Evolutionary conservation across 2,113 vertebrate genomes (phyloP).

Genomic region (Mastomys coucha): DNA sequence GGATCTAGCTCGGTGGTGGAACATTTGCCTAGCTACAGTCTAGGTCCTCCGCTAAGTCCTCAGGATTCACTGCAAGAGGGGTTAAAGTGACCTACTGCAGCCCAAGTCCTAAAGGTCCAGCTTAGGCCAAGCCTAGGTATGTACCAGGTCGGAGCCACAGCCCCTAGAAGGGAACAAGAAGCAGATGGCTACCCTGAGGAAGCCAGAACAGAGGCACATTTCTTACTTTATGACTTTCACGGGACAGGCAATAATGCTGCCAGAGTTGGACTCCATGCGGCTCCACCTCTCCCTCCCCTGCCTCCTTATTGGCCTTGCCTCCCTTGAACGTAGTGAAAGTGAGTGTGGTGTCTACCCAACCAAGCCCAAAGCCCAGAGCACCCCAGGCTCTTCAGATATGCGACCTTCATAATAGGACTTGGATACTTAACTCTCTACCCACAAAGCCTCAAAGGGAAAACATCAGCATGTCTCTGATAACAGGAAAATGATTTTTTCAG

Average conservation of each 20-base stretch:
- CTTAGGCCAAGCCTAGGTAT: background rate
- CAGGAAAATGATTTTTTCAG: conserved; percentile 46
- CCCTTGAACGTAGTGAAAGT: conserved; percentile 9
- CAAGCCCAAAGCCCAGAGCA: background rate
- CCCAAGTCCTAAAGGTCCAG: background rate
- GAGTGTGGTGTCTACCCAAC: background rate
- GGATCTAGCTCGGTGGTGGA: background rate
- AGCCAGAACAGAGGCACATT: background rate
- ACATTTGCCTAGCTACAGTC: background rate
- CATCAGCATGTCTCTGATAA: conserved; percentile 21
- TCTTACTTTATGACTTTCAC: conserved; percentile 54
- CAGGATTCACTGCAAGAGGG: background rate
- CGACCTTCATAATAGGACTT: background rate
- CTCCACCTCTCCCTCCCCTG: background rate
- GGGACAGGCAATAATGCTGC: conserved; percentile 29
- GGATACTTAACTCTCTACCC: background rate
- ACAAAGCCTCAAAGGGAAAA: conserved; percentile 32
- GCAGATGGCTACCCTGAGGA: background rate
- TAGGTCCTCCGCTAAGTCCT: background rate
- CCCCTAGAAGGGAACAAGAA: background rate
- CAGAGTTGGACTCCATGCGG: background rate
- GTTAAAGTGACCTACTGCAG: background rate
- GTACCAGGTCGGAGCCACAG: background rate
- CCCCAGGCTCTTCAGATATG: background rate
- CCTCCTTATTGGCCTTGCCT: conserved; percentile 39